Base-by-base conservation (phyloP, 2,888 invertebrate species). In the Ectemnius continuus region DNA sequence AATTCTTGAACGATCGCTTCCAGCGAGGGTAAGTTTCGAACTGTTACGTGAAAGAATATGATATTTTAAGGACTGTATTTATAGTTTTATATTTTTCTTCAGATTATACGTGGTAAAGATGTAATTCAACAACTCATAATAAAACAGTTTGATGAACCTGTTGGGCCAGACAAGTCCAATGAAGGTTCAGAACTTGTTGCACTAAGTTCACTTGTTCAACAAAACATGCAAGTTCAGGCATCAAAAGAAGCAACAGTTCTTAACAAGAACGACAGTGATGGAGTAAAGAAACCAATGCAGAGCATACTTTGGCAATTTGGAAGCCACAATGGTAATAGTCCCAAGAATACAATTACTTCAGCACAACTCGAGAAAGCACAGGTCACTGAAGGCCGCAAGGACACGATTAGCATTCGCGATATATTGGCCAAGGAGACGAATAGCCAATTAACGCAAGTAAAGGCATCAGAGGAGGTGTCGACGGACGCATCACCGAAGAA, bases 1-100 rank as follows among this genome's bases (percentile, higher is more conserved):
- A 60, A 80, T 91, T 48, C 85, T 92, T 1, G 89, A 90, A 73
- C 78, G 90, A 59, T 78, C 86, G 45, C 78, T 90, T 20, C 86
- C 89, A n/a, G 5, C 80, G 83, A 83, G 89, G 88, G 77, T 67
- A 16, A 1, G n/a, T 59, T 18, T 14, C 0, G 11, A 2, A 63
- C 16, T 45, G 11, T 4, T 16, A 20, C 1, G 47, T 11, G 2
- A 62, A 13, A 61, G 13, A n/a, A 61, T 8, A n/a, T 36, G 36
- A 36, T 8, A 60, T 28, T 60, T 60, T 26, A 61, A 23, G 16
- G 1, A 18, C 28, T 8, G 0, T 18, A 62, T 2, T 2, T 6
- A 26, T 13, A 28, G 13, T 11, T 8, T 36, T 36, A 36, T 36
- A 56, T 11, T 59, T 59, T 13, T 46, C 79, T 82, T 16, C 61